phyloP scores from a whole-genome alignment of 2,888 invertebrate species.

The Dicranocentrus wangi region DNA sequence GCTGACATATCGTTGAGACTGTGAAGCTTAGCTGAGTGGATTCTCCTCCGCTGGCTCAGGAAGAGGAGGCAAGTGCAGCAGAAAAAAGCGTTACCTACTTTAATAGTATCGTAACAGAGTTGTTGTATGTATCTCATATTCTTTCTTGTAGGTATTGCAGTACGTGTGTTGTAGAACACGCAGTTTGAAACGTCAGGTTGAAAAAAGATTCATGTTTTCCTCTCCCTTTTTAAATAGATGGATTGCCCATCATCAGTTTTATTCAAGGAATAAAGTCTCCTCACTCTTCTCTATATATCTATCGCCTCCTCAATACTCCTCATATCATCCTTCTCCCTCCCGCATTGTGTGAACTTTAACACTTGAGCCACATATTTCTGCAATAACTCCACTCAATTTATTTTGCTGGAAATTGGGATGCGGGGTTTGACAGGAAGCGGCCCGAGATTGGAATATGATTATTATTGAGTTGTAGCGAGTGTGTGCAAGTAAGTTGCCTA shows the following conservation, averaged over 20 bases:
- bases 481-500: no score
- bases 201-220: conserved; percentile 22
- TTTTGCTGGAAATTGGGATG: conserved; percentile 24
- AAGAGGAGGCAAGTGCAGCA: conserved; percentile 10
- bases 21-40: background rate
- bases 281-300: no score
- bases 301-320: no score
- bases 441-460: conserved; percentile 30
- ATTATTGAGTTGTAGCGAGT: no score
- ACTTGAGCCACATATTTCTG: conserved; percentile 34
- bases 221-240: conserved; percentile 14
- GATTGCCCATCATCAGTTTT: conserved; percentile 43
- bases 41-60: no score
- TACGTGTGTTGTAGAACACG: no score
- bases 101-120: no score
- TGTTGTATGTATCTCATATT: background rate
- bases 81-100: background rate
- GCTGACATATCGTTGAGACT: background rate
- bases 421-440: background rate
- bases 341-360: conserved; percentile 46
- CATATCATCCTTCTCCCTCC: background rate
- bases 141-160: background rate
- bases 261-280: conserved; percentile 35
- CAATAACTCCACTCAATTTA: conserved; percentile 31
- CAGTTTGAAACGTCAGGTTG: conserved; percentile 1